These are phyloP conservation scores for Ormia ochracea DNA, from an alignment of 2,888 invertebrate species.

Conservation along the genomic window DNA sequence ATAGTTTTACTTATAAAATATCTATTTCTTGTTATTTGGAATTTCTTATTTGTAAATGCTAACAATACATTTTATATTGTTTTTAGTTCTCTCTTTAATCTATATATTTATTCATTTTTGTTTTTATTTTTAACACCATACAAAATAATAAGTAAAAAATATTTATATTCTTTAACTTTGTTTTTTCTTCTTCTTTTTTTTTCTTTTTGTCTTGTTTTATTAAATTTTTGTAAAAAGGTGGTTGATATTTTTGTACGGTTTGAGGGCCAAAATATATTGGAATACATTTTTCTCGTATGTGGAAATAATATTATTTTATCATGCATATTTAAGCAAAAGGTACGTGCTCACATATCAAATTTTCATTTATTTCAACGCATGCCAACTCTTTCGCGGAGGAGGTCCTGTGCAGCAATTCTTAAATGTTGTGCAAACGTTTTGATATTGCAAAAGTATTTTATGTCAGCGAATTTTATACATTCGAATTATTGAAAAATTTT, in stretches of 20 bases:
- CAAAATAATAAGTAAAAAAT: slow-evolving; percentile 51
- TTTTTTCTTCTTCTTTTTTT: neutral
- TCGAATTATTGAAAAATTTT: no score
- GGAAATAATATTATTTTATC: neutral
- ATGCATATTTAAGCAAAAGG: neutral
- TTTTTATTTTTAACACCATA: slow-evolving; percentile 40
- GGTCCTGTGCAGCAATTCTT: no score
- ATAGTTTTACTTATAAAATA: slow-evolving; percentile 57
- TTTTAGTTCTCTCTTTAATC: no score
- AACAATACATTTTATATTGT: slow-evolving; percentile 58
- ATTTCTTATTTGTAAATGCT: slow-evolving; percentile 54
- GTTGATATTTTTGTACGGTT: slow-evolving; percentile 61
- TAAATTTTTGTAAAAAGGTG: slow-evolving; percentile 57
- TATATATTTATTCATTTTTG: neutral
- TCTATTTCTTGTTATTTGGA: slow-evolving; percentile 23
- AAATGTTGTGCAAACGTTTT: no score
- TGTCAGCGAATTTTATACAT: no score
- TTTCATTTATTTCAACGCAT: no score
- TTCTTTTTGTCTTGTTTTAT: neutral
- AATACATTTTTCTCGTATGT: neutral
- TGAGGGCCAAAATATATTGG: slow-evolving; percentile 31
- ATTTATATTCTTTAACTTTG: slow-evolving; percentile 39
- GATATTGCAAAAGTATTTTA: no score
- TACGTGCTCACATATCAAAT: no score
- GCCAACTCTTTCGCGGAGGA: no score